phyloP scores from a whole-genome alignment of 2,113 vertebrate genomes.

The Corynorhinus townsendii region DNA sequence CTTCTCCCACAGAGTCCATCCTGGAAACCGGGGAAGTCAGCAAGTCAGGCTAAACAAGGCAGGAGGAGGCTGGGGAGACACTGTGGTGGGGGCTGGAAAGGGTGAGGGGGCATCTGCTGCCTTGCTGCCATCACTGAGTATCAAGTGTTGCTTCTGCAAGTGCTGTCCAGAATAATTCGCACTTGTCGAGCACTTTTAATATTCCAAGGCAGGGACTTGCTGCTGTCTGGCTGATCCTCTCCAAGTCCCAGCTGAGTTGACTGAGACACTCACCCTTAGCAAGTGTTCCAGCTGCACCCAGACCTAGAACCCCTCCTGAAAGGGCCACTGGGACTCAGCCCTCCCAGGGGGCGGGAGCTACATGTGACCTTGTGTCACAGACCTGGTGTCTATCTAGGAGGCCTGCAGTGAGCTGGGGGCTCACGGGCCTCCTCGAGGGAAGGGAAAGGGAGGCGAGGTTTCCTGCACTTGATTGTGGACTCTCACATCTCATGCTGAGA shows the following conservation, averaged over 20 bases:
- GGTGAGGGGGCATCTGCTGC: neutral
- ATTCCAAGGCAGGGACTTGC: neutral
- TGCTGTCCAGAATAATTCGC: neutral
- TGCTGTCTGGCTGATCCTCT: neutral
- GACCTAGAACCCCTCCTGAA: neutral
- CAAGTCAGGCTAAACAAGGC: neutral
- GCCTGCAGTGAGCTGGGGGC: neutral
- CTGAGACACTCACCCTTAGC: neutral
- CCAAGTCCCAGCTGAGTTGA: neutral
- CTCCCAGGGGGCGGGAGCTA: neutral
- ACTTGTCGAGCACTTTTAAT: neutral
- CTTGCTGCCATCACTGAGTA: neutral
- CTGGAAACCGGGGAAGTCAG: neutral
- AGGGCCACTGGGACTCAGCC: neutral
- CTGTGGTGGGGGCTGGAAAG: neutral
- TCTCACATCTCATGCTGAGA: neutral
- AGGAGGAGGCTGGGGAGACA: neutral
- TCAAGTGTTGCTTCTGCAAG: conserved; percentile 17
- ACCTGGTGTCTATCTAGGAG: neutral
- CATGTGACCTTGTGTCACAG: neutral
- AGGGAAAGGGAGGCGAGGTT: neutral
- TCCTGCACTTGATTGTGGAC: neutral
- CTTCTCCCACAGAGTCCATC: neutral
- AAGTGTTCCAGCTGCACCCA: neutral
- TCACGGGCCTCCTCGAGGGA: neutral